Evolutionary conservation across 2,888 invertebrate genomes (phyloP), one percentile per base, ranked within the genome.

Genomic region (Drosophila recens): DNA sequence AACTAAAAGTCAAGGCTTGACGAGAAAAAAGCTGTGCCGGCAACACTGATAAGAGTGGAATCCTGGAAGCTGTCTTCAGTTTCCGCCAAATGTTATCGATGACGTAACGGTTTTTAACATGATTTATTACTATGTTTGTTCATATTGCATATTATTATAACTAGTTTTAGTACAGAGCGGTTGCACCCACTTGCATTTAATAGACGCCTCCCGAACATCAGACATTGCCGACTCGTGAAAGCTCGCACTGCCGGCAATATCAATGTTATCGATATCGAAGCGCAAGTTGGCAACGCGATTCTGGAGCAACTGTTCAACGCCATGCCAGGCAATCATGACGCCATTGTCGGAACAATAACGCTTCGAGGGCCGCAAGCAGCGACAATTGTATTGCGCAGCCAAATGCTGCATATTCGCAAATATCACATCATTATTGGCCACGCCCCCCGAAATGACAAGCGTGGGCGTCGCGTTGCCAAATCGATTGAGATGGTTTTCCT

Each of bases 251-350:
- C 91, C 90, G 5, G 80, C 69, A n/a, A 90, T 69, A 11, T 95
- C 94, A 15, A 96, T 92, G 17, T 93, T 81, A 70, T 95, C 94
- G 52, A 96, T 85, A 64, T 90, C 82, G 64, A 51, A 76, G 33
- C 84, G 86, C 46, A 90, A 46, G 15, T 72, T 68, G 4, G 48
- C 46, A 33, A 34, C 20, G 4, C 66, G 15, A 15, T 68, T 40
- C n/a, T 76, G 64, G 3, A 59, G 42, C 1, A 92, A 63, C 49
- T 95, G 96, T 93, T 99, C 98, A 57, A 98, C 93, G 9, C 98
- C 99, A 94, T 98, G 98, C 98, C 99, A 99, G 17, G 99, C 99
- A 85, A 99, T 97, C 99, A 99, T 99, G 36, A 98, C 95, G 8
- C 99, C 99, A 94, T 99, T 99, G 92, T 99, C 99, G 0, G 98